phyloP scores from a whole-genome alignment of 2,888 invertebrate species.

The Andricus curvator region DNA sequence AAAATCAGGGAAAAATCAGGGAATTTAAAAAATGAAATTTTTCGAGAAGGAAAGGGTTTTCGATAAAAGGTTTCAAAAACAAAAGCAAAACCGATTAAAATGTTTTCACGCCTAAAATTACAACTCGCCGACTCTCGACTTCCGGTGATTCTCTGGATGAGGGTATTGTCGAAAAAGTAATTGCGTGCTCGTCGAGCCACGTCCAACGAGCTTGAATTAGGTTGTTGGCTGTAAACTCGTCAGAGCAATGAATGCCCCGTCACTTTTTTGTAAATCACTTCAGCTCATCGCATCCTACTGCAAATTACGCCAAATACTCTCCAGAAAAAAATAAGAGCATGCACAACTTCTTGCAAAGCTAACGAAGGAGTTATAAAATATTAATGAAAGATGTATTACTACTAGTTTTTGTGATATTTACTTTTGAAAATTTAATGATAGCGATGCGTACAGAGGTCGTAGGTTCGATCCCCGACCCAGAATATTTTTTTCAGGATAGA shows the following conservation, averaged over 20 bases:
- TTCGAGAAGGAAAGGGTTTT: background rate
- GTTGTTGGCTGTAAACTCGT: constrained; percentile 48
- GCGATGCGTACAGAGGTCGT: background rate
- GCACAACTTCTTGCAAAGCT: background rate
- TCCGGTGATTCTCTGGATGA: constrained; percentile 45
- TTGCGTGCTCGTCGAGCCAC: constrained; percentile 42
- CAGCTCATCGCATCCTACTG: constrained; percentile 32
- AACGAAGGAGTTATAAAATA: background rate
- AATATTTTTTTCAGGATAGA: background rate
- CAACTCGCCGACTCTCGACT: constrained; percentile 47
- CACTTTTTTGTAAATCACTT: constrained; percentile 57
- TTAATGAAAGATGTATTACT: background rate
- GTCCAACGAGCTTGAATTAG: constrained; percentile 49
- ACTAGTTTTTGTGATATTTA: background rate
- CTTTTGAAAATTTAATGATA: background rate
- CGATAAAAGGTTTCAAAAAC: background rate
- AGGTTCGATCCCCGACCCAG: background rate
- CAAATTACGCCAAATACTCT: constrained; percentile 16
- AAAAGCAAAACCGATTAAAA: constrained; percentile 47
- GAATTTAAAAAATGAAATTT: no score
- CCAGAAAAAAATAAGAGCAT: background rate
- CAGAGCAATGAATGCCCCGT: constrained; percentile 47
- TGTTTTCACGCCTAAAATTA: constrained; percentile 57
- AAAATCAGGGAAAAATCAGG: no score
- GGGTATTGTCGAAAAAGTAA: constrained; percentile 45